Percentiles rank a stretch among this genome's conserved stretches.
Conservation (phyloP, 2,797 vertebrate species). For the Xerus rutilus region DNA sequence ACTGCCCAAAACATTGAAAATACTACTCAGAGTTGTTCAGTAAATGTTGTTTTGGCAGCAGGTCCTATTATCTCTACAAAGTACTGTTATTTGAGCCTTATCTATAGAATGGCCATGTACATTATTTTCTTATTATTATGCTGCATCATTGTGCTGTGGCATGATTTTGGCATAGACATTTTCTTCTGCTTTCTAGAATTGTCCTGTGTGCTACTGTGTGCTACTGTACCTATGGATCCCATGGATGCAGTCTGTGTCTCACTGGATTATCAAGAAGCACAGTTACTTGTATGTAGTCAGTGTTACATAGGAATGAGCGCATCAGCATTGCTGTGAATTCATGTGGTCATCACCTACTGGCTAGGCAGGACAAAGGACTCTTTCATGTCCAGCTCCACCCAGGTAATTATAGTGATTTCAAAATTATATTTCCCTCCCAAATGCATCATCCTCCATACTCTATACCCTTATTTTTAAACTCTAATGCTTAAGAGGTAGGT, state of each 20-base stretch:
- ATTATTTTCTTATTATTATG: not conserved
- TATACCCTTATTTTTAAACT: not conserved
- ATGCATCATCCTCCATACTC: not conserved
- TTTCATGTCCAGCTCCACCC: not conserved
- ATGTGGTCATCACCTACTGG: not conserved
- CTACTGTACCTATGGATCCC: not conserved
- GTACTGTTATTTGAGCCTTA: not conserved
- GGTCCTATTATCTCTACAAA: not conserved
- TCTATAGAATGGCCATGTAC: fast-evolving
- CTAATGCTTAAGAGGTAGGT: not conserved
- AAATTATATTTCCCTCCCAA: not conserved
- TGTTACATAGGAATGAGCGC: too few species aligned
- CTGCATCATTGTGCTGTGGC: not conserved
- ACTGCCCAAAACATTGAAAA: not conserved
- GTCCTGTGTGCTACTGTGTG: not conserved
- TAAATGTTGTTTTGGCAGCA: not conserved
- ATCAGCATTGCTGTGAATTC: not conserved
- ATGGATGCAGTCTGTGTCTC: not conserved
- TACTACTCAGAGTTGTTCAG: not conserved
- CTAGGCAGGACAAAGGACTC: not conserved
- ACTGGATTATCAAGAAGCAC: not conserved
- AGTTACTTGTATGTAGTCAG: not conserved
- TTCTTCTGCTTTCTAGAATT: not conserved
- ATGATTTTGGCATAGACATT: not conserved
- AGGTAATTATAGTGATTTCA: not conserved